phyloP scores from a whole-genome alignment of 2,888 invertebrate genomes.

The Apocheima hispidaria region DNA sequence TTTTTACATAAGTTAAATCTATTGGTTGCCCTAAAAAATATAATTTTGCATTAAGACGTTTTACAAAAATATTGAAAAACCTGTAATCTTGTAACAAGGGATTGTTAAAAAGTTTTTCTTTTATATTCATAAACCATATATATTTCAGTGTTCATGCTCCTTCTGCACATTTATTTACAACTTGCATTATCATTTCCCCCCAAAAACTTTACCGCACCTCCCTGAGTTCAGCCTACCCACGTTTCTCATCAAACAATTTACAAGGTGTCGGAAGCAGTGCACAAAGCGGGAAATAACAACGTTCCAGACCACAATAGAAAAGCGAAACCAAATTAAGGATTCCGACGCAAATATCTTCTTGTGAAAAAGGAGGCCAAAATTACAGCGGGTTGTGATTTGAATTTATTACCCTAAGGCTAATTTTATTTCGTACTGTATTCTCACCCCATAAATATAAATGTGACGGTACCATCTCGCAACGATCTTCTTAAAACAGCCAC shows the following conservation, averaged over 20 bases:
- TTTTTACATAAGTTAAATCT: too few species aligned
- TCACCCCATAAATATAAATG: slow-evolving; percentile 31
- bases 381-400: slow-evolving; percentile 81
- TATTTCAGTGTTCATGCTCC: too few species aligned
- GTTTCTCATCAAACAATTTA: slow-evolving; percentile 44
- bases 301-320: slow-evolving; percentile 74
- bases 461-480: slow-evolving; percentile 18
- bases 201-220: slow-evolving; percentile 23
- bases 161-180: slow-evolving; percentile 5
- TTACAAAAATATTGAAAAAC: too few species aligned
- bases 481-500: slow-evolving; percentile 9
- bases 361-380: slow-evolving; percentile 79
- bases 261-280: slow-evolving; percentile 56
- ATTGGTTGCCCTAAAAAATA: too few species aligned
- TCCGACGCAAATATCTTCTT: slow-evolving; percentile 76
- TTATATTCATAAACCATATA: background rate
- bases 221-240: slow-evolving; percentile 15
- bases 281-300: slow-evolving; percentile 69
- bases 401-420: slow-evolving; percentile 82
- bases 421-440: slow-evolving; percentile 70
- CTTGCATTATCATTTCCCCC: slow-evolving; percentile 13
- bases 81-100: too few species aligned
- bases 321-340: slow-evolving; percentile 81
- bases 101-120: too few species aligned
- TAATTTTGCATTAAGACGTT: too few species aligned